These are phyloP conservation scores for Geococcyx californianus DNA, from an alignment of 2,113 vertebrate species.

Conservation along the genomic window DNA sequence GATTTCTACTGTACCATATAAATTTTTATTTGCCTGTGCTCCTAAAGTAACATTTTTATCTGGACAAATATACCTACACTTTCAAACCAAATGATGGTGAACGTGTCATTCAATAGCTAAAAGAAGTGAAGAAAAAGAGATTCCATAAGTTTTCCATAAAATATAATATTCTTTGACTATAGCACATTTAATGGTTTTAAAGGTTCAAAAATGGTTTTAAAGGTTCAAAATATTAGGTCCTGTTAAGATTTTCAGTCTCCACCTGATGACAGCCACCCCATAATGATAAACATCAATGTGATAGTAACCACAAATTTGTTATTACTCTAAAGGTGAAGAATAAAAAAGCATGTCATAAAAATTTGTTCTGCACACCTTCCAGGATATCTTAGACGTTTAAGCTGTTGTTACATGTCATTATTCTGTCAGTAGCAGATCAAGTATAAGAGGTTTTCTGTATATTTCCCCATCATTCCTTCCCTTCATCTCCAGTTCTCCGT, in stretches of 20 bases:
- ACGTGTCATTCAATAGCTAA: background rate
- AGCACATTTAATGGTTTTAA: background rate
- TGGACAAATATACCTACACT: background rate
- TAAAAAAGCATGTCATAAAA: conserved; percentile 44
- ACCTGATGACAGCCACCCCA: background rate
- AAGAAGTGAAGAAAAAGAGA: conserved; percentile 8
- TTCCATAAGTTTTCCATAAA: background rate
- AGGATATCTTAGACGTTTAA: conserved; percentile 37
- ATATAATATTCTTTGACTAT: background rate
- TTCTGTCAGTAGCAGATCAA: conserved; percentile 43
- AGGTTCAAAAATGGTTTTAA: background rate
- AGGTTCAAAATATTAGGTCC: conserved; percentile 11
- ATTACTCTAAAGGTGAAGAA: conserved; percentile 45
- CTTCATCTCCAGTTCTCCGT: conserved; percentile 11
- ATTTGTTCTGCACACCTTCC: conserved; percentile 30
- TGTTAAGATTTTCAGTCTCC: conserved; percentile 20
- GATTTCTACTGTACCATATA: background rate
- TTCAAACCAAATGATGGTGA: background rate
- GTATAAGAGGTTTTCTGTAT: conserved; percentile 9
- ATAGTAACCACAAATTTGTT: conserved; percentile 37
- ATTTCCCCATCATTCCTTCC: background rate
- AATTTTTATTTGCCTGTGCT: background rate
- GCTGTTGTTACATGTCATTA: conserved; percentile 39
- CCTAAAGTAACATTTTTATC: background rate
- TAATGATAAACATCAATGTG: conserved; percentile 32